Evolutionary conservation across 2,113 vertebrate species (phyloP).

Genomic region (Microcebus jonahi): DNA sequence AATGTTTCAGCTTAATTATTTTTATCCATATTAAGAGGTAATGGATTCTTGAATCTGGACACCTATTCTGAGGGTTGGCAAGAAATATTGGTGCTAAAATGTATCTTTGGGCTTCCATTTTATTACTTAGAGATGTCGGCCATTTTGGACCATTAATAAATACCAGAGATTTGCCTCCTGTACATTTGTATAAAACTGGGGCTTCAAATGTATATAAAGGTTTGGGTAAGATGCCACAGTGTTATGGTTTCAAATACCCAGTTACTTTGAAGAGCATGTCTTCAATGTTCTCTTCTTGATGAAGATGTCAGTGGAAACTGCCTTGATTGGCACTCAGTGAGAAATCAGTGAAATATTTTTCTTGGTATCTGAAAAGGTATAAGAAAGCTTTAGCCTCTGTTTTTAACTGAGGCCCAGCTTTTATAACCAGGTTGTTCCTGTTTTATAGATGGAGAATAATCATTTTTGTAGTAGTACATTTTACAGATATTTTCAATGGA

Average conservation of each 20-base stretch:
- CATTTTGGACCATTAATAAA: background rate
- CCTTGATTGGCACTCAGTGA: background rate
- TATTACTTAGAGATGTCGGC: background rate
- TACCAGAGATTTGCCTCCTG: background rate
- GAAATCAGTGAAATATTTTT: background rate
- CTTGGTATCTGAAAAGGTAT: background rate
- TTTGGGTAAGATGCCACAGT: background rate
- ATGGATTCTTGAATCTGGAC: conserved; percentile 10
- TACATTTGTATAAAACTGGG: background rate
- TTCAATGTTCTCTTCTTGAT: background rate
- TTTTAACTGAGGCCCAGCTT: background rate
- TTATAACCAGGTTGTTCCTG: background rate
- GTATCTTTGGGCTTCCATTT: background rate
- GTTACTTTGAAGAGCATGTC: background rate
- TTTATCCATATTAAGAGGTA: background rate
- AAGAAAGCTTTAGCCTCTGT: background rate
- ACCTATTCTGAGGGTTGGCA: background rate
- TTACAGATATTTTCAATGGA: background rate
- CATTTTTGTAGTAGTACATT: background rate
- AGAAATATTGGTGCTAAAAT: conserved; percentile 38
- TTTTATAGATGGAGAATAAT: background rate
- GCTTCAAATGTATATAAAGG: background rate
- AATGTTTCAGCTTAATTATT: background rate
- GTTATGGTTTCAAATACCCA: background rate
- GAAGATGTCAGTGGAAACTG: background rate